Base-by-base conservation (phyloP, 2,797 vertebrate genomes). In the Fistularia commersonii region DNA sequence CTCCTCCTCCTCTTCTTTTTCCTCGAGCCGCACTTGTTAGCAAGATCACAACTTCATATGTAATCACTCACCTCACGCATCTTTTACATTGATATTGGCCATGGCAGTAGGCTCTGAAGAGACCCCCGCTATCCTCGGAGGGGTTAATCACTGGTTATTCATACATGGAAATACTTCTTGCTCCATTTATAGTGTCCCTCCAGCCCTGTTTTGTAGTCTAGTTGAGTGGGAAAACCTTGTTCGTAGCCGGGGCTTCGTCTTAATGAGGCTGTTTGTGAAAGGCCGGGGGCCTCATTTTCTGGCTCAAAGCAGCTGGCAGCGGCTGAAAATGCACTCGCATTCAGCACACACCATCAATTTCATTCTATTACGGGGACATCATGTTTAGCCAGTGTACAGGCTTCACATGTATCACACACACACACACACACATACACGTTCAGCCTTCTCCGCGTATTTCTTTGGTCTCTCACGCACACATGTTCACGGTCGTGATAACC, bases 241-340 rank as follows among this genome's bases (percentile, higher is more conserved):
- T 51, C 66, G 56, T 46, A 45, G 65, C 57, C 47, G 60, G 59
- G 69, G 61, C 61, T 7, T 75, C 58, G 49, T 72, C 55, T 56
- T 82, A 85, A 87, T 80, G 56, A 66, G 59, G 52, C 49, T 80
- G 72, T 84, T 85, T 81, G 71, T 81, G 65, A 53, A 72, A 68
- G 60, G 72, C 69, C 45, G 13, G 43, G 52, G 50, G 71, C 48
- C 53, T 69, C 53, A 54, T 82, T 81, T 79, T 79, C 68, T 65
- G 34, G 44, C 57, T 68, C 54, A 51, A 41, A 71, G 53, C 57
- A 67, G 62, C 67, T 41, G 43, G 44, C 37, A 23, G 63, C 54
- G 53, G 69, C 50, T 13, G 59, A 64, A 62, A 61, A 46, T n/a
- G 7, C 58, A 51, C 64, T 58, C 52, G 13, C 57, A 72, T 59